These are phyloP conservation scores for Acrocyrtus sp. DNA, from an alignment of 2,888 invertebrate species.

Conservation along the genomic window DNA sequence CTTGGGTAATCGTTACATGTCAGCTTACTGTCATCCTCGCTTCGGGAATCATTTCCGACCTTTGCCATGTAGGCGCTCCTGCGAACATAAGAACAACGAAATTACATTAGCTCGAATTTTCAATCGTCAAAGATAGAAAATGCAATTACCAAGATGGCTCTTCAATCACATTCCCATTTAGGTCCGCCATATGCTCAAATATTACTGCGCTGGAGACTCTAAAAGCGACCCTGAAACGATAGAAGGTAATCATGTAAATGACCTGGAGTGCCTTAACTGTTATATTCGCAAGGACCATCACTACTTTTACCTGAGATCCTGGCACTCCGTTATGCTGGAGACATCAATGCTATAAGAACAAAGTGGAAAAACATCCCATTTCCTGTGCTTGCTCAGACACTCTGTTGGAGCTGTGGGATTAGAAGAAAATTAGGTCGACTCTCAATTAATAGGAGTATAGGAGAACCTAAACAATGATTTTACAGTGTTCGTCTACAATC, in stretches of 20 bases:
- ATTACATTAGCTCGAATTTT: too few relatives aligned
- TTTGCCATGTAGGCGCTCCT: neutral
- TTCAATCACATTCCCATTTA: neutral
- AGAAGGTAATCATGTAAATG: too few relatives aligned
- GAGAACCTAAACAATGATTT: too few relatives aligned
- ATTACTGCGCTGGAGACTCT: neutral
- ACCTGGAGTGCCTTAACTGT: too few relatives aligned
- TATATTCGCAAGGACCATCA: too few relatives aligned
- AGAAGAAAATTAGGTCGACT: constrained; percentile 4
- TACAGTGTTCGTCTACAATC: too few relatives aligned
- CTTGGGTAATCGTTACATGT: constrained; percentile 10
- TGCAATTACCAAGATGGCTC: constrained; percentile 11
- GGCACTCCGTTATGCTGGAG: neutral
- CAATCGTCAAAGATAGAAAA: too few relatives aligned
- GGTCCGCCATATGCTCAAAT: neutral
- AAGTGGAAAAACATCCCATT: constrained; percentile 28
- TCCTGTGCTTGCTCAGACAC: constrained; percentile 25
- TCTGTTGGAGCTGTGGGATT: constrained; percentile 6
- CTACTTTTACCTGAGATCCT: constrained; percentile 35
- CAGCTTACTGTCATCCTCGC: neutral
- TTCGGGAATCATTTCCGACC: neutral
- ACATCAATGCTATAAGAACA: constrained; percentile 19
- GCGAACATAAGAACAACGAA: neutral
- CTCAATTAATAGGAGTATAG: neutral
- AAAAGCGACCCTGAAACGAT: neutral